Conservation (phyloP, 2,888 invertebrate species). For the Apocheima hispidaria region DNA sequence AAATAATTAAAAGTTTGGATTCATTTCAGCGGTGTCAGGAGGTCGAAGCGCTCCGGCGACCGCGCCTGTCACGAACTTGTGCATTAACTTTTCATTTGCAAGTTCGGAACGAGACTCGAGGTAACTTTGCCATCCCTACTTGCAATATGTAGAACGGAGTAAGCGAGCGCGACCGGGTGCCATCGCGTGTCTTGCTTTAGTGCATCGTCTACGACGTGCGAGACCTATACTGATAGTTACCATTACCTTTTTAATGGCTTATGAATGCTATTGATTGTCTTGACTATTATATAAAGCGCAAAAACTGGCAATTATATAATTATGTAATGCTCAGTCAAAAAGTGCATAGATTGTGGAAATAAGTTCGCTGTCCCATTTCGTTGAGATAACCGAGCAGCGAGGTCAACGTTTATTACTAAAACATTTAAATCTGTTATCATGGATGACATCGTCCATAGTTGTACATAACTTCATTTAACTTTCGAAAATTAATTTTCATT, state of each 20-base stretch:
- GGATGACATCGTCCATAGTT: conserved; percentile 59
- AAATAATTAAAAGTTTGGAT: conserved; percentile 77
- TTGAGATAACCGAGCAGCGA: background rate
- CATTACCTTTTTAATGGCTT: background rate
- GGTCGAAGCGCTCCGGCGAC: conserved; percentile 62
- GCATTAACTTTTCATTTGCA: conserved; percentile 82
- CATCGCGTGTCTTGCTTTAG: conserved; percentile 29
- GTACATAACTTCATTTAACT: conserved; percentile 78
- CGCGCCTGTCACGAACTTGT: conserved; percentile 74
- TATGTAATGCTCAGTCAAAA: background rate
- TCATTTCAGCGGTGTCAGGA: conserved; percentile 65
- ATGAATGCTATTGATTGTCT: conserved; percentile 2
- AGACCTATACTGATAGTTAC: background rate
- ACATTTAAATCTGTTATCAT: conserved; percentile 53
- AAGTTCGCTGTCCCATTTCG: background rate
- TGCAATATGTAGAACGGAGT: conserved; percentile 57
- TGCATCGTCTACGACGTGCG: conserved; percentile 16
- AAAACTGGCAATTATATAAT: background rate
- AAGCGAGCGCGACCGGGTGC: conserved; percentile 32
- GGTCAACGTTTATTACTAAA: conserved; percentile 43
- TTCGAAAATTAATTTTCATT: conserved; percentile 81
- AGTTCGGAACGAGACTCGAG: conserved; percentile 68
- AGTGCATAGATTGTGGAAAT: background rate
- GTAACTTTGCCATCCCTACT: conserved; percentile 68
- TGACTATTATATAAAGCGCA: background rate